Evolutionary conservation across 2,797 vertebrate species (phyloP).

Genomic region (Hyperoplus lanceolatus): DNA sequence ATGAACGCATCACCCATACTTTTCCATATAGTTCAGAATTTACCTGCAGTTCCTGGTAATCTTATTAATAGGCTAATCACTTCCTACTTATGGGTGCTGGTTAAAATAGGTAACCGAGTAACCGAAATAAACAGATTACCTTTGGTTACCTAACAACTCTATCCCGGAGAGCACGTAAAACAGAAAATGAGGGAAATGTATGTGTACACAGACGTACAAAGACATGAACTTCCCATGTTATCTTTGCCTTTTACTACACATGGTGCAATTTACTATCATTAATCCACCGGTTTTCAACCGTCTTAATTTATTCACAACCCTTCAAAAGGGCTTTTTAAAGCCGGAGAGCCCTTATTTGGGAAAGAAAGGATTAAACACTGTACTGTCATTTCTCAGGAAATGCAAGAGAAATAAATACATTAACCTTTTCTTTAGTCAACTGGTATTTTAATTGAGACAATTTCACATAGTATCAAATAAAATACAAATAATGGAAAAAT

Average conservation of each 20-base stretch:
- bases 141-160: conserved; percentile 3
- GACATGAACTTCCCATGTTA: not conserved
- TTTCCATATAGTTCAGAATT: not conserved
- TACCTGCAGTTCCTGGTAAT: not conserved
- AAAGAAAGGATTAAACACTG: no score
- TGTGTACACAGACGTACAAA: not conserved
- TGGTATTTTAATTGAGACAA: conserved; percentile 87
- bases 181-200: conserved; percentile 8
- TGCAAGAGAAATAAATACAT: not conserved
- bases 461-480: conserved; percentile 90
- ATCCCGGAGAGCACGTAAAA: not conserved
- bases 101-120: no score
- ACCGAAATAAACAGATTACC: not conserved
- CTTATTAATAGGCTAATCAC: not conserved
- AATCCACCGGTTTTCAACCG: no score
- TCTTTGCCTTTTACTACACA: no score
- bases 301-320: no score
- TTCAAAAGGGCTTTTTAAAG: no score
- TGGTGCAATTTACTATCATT: no score
- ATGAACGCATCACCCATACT: not conserved
- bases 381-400: no score
- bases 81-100: not conserved
- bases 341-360: no score
- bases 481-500: conserved; percentile 60
- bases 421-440: conserved; percentile 46